A percentile compares a stretch with the other conserved stretches of the same genome.
Conservation (phyloP, 2,888 invertebrate species). For the Rhorus exstirpatorius region DNA sequence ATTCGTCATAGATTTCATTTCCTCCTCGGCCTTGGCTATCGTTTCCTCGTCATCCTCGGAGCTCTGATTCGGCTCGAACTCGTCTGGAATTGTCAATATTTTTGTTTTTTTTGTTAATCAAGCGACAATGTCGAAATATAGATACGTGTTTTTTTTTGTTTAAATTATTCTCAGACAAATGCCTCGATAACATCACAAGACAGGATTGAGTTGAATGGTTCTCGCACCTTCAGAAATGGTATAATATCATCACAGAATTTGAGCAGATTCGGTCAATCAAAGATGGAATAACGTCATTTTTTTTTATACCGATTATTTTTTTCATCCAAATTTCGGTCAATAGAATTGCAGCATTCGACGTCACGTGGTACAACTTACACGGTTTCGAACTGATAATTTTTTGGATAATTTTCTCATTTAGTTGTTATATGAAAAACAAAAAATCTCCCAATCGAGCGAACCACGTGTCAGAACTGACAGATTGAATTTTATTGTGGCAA, state of each 20-base stretch:
- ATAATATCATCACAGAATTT: constrained; percentile 79
- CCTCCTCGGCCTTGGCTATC: constrained; percentile 94
- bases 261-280: too few species aligned
- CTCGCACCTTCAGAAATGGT: constrained; percentile 81
- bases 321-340: too few species aligned
- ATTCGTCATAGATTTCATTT: constrained; percentile 87
- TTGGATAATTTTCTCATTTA: too few species aligned
- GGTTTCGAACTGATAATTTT: too few species aligned
- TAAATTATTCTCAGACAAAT: constrained; percentile 82
- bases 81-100: constrained; percentile 90
- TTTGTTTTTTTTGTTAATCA: background rate
- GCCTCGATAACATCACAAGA: constrained; percentile 82
- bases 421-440: too few species aligned
- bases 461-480: too few species aligned
- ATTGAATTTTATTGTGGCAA: too few species aligned
- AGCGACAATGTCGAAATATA: background rate
- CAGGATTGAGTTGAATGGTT: constrained; percentile 80
- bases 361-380: too few species aligned
- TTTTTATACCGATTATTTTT: too few species aligned
- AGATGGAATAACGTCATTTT: too few species aligned
- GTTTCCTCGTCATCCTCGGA: constrained; percentile 97
- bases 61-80: constrained; percentile 93
- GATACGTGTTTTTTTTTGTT: background rate
- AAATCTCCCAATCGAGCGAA: too few species aligned
- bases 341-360: too few species aligned